Evolutionary conservation across 2,113 vertebrate species (phyloP).

Genomic region (Tretioscincus oriximinensis): DNA sequence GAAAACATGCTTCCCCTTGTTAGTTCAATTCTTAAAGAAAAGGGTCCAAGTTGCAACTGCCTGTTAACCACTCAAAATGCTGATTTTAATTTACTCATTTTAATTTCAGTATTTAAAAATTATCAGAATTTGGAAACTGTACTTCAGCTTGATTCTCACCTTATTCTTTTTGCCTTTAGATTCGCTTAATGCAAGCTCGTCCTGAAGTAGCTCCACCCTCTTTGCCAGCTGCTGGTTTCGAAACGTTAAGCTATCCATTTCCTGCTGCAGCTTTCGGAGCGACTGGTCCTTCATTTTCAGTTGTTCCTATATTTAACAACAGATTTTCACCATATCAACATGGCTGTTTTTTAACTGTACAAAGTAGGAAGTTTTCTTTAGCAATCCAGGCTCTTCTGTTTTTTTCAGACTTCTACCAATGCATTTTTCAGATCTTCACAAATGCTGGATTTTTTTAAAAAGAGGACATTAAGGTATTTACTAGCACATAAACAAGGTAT

Average conservation of each 20-base stretch:
- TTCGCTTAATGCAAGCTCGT: constrained; percentile 86
- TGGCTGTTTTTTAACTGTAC: neutral
- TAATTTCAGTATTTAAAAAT: no score
- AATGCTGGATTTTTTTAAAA: neutral
- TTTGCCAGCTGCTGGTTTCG: constrained; percentile 96
- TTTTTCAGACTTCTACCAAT: neutral
- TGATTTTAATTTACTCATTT: no score
- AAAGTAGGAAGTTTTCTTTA: neutral
- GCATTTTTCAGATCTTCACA: neutral
- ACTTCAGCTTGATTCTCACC: constrained; percentile 61
- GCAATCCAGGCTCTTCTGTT: neutral
- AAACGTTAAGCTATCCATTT: constrained; percentile 98
- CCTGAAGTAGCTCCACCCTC: constrained; percentile 94
- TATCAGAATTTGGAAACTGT: no score
- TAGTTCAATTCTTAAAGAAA: neutral
- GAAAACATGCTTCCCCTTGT: no score
- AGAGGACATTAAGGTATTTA: neutral
- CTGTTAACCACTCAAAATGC: neutral
- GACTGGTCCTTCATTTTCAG: constrained; percentile 96
- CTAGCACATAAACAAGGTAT: neutral
- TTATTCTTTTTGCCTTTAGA: constrained; percentile 89
- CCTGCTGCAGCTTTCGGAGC: constrained; percentile 92
- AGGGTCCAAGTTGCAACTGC: no score
- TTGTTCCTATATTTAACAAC: constrained; percentile 81
- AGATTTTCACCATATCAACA: constrained; percentile 12